A percentile compares a stretch with the other conserved stretches of the same genome.
phyloP scores from a whole-genome alignment of 2,113 vertebrate species.

The Camarhynchus parvulus region DNA sequence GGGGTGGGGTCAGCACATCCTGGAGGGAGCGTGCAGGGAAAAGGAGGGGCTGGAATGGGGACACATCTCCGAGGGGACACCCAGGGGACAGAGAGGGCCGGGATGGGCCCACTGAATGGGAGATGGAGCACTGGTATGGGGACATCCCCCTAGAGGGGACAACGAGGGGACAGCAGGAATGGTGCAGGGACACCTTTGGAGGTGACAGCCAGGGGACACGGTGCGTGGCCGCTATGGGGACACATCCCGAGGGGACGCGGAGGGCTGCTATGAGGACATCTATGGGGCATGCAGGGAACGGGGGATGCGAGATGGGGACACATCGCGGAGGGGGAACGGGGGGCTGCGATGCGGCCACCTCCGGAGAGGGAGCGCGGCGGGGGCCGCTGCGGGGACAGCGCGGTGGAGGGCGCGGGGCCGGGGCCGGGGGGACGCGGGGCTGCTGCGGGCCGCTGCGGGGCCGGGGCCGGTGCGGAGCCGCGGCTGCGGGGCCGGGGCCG shows the following conservation, averaged over 20 bases:
- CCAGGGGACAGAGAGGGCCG: not conserved
- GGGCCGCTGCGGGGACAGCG: not conserved
- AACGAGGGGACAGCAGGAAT: not conserved
- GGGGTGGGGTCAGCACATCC: not conserved
- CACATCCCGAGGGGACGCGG: not conserved
- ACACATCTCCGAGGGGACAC: not conserved
- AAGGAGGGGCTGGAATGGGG: not conserved
- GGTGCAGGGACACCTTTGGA: not conserved
- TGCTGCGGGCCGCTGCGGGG: too few species aligned
- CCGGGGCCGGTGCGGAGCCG: too few species aligned
- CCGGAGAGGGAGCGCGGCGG: not conserved
- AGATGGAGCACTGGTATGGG: not conserved
- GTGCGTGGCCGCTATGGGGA: not conserved
- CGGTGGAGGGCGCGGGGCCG: not conserved
- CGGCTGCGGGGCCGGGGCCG: too few species aligned
- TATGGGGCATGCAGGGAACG: not conserved
- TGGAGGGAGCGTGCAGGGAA: not conserved
- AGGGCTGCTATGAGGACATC: not conserved
- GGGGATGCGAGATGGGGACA: not conserved
- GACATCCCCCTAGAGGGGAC: not conserved
- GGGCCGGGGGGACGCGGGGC: too few species aligned
- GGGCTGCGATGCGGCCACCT: not conserved
- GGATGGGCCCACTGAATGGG: not conserved
- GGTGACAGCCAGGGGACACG: not conserved
- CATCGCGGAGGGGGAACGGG: not conserved